Conservation (phyloP, 2,113 vertebrate genomes). For the Xiphorhynchus elegans region DNA sequence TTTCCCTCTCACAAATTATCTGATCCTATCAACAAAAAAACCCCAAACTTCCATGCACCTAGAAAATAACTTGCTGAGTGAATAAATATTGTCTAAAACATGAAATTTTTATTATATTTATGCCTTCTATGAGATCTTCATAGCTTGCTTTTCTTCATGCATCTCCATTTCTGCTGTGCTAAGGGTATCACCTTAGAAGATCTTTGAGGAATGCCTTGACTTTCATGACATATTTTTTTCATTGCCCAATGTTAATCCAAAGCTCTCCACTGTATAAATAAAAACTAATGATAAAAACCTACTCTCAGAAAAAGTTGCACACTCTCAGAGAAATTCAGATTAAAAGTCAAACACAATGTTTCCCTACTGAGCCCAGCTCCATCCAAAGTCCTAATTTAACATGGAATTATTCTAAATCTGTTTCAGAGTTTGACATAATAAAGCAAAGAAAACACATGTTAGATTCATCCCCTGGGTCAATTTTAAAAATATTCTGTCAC, state of each 20-base stretch:
- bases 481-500: conserved; percentile 17
- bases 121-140: not conserved
- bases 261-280: not conserved
- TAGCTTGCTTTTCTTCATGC: not conserved
- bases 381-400: not conserved
- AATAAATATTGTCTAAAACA: not conserved
- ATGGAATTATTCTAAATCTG: not conserved
- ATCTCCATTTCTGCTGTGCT: not conserved
- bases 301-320: not conserved
- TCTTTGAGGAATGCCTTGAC: not conserved
- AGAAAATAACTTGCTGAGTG: not conserved
- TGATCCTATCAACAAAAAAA: not conserved
- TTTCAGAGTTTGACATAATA: not conserved
- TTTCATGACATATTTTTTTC: not conserved
- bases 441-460: not conserved
- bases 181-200: not conserved
- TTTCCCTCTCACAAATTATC: not conserved
- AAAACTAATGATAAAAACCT: not conserved
- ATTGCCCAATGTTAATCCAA: not conserved
- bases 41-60: not conserved
- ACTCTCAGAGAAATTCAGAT: not conserved
- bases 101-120: not conserved
- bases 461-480: not conserved
- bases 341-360: not conserved
- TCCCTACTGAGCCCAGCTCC: not conserved